Conservation (phyloP, 2,797 vertebrate genomes). For the Acrocephalus scirpaceus region DNA sequence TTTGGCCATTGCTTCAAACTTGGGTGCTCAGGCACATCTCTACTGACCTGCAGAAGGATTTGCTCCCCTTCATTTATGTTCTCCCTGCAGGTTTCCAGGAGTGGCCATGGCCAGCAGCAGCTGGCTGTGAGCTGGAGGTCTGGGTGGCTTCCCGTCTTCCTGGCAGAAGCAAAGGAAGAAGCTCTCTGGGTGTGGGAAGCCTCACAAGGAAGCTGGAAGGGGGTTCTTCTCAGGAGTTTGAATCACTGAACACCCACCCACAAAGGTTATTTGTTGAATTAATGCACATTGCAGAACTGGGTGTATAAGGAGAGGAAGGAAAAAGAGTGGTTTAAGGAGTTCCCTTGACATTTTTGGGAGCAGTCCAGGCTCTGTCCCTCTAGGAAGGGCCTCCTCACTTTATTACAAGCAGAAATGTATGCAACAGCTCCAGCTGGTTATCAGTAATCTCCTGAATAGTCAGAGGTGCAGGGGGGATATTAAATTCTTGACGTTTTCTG, state of each 20-base stretch:
- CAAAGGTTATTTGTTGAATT: conserved; percentile 5
- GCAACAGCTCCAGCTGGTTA: neutral
- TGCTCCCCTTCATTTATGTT: neutral
- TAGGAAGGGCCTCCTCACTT: conserved; percentile 13
- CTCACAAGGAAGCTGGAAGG: conserved; percentile 23
- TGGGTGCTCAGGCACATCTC: neutral
- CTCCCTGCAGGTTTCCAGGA: neutral
- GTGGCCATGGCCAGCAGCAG: neutral
- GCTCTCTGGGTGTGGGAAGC: conserved; percentile 22
- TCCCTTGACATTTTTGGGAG: conserved; percentile 1
- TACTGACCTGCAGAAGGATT: neutral
- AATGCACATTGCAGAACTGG: neutral
- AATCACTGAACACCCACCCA: neutral
- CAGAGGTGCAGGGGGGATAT: conserved; percentile 41
- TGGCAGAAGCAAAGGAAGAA: conserved; percentile 32
- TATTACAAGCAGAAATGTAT: conserved; percentile 1
- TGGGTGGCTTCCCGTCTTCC: neutral
- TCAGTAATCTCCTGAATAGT: conserved; percentile 34
- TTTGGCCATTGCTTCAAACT: neutral
- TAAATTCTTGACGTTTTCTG: conserved; percentile 38
- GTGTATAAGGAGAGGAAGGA: conserved; percentile 15
- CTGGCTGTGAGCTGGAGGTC: neutral
- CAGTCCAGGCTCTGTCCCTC: neutral
- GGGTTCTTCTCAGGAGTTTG: neutral
- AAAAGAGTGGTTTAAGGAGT: conserved; percentile 7